phyloP scores from a whole-genome alignment of 2,113 vertebrate genomes.

The Atrichornis clamosus region DNA sequence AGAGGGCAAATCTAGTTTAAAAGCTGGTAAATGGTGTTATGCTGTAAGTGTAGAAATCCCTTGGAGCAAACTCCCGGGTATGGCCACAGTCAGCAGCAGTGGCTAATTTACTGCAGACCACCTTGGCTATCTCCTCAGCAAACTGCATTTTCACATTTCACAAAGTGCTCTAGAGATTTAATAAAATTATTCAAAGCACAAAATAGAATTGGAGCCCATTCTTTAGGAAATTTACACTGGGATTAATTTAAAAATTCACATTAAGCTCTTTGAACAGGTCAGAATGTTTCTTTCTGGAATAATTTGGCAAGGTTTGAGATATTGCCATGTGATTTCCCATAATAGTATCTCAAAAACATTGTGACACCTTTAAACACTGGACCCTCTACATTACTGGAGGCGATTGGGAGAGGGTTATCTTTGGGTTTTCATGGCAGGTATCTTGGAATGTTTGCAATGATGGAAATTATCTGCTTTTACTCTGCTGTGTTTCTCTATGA shows the following conservation, averaged over 20 bases:
- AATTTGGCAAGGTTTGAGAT: neutral
- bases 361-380: neutral
- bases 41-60: constrained; percentile 8
- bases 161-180: neutral
- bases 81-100: constrained; percentile 26
- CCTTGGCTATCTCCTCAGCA: constrained; percentile 35
- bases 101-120: constrained; percentile 43
- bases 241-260: neutral
- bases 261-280: neutral
- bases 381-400: rapidly evolving
- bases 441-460: constrained; percentile 2
- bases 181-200: constrained; percentile 7
- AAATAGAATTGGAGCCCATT: neutral
- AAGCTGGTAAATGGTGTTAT: constrained; percentile 36
- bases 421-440: neutral
- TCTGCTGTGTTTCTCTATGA: neutral
- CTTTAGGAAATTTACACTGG: neutral
- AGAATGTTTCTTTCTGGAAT: neutral
- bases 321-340: neutral
- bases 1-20: constrained; percentile 40
- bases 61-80: neutral
- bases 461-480: constrained; percentile 41
- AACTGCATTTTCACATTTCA: constrained; percentile 17
- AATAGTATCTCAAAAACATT: neutral
- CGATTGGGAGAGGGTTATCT: neutral